phyloP scores from a whole-genome alignment of 1,140 invertebrate species.

The Drosophila ficusphila region DNA sequence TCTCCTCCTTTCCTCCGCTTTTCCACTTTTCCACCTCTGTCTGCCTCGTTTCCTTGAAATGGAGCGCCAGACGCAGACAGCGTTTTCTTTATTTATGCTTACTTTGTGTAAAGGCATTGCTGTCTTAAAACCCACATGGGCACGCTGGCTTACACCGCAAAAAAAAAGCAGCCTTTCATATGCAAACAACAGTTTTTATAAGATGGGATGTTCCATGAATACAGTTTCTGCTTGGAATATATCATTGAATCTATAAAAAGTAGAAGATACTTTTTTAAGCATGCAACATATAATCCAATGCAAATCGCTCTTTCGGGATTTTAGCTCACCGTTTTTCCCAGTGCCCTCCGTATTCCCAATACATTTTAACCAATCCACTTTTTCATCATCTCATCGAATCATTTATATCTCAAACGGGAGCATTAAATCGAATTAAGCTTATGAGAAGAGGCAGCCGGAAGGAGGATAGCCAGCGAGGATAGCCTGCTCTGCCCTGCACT shows the following conservation, averaged over 20 bases:
- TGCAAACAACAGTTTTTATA: too few relatives aligned
- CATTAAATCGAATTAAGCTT: constrained; percentile 84
- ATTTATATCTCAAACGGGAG: constrained; percentile 84
- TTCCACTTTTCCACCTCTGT: constrained; percentile 11
- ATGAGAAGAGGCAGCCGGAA: constrained; percentile 65
- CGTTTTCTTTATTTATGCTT: constrained; percentile 77
- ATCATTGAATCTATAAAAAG: too few relatives aligned
- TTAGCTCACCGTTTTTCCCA: background rate
- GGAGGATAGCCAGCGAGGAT: constrained; percentile 46
- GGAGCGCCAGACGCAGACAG: constrained; percentile 44
- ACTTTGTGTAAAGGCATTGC: constrained; percentile 80
- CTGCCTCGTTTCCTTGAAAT: constrained; percentile 55
- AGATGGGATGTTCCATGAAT: too few relatives aligned
- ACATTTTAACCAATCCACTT: constrained; percentile 82
- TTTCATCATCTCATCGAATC: constrained; percentile 83
- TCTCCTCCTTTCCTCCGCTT: background rate
- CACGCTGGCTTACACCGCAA: constrained; percentile 4
- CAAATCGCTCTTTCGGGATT: too few relatives aligned
- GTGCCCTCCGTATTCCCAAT: constrained; percentile 66
- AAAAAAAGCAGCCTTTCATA: background rate
- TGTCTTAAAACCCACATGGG: constrained; percentile 37
- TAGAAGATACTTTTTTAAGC: too few relatives aligned
- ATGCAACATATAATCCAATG: too few relatives aligned
- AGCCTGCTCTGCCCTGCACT: constrained; percentile 72
- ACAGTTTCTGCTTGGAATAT: too few relatives aligned